Base-by-base conservation (phyloP, 1,140 invertebrate genomes). In the Lordiphosa stackelbergi region DNA sequence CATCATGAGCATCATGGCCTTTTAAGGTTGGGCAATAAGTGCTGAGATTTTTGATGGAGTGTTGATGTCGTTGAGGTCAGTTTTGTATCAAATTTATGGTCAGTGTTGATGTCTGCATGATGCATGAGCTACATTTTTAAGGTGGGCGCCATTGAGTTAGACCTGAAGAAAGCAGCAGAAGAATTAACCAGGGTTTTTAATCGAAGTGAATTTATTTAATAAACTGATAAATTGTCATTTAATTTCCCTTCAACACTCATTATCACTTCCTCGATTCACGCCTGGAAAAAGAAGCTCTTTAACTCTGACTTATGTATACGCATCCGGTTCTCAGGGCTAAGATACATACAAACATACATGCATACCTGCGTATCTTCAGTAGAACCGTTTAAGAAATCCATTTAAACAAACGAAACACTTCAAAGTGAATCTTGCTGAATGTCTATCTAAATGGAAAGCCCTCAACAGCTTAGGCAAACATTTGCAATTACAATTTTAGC, bases 401-500 rank as follows among this genome's bases (percentile, higher is more conserved):
- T 81, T 81, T 81, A 77, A 83, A 69, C 77, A 83, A 46, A 83
- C 77, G 57, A 71, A 66, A 83, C 75, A 81, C 75, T 81, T 81
- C 77, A 81, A 81, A 81, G 77, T 63, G 63, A 71, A 47, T 49
- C 71, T 66, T 35, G 46, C 57, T 55, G 65, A 56, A 69, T 54
- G 68, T 63, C 72, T 77, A 61, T 57, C 64, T 68, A 59, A 68
- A 68, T 68, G 66, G 66, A 68, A 68, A 83, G 66, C 72, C 77
- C 77, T 77, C 66, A 62, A 57, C 52, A 69, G 72, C 77, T 83
- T 81, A 59, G 72, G 77, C 65, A 83, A 83, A 83, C 77, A 83
- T 83, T 83, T 83, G 77, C 77, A 83, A 84, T 83, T 83, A 83
- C 77, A 83, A 83, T 83, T 83, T 83, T 83, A 83, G 77, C 77